phyloP scores from a whole-genome alignment of 1,140 invertebrate species.

The Procambarus clarkii region DNA sequence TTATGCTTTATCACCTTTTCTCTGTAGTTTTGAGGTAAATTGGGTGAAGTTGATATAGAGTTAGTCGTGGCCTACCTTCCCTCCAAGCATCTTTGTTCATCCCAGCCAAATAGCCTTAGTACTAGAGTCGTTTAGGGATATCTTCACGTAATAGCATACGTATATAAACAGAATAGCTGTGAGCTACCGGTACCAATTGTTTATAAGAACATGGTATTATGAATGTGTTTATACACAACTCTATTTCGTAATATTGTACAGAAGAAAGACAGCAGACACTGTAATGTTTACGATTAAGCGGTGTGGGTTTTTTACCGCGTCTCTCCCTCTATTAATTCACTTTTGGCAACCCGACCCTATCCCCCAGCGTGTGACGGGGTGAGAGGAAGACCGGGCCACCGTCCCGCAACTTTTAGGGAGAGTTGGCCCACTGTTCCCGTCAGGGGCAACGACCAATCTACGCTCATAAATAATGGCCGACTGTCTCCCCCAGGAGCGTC shows the following conservation, averaged over 20 bases:
- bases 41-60: neutral
- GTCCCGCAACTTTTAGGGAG: neutral
- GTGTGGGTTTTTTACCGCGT: conserved; percentile 6
- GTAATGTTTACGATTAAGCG: neutral
- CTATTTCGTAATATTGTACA: no score
- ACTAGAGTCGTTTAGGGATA: neutral
- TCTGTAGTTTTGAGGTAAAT: neutral
- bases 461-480: conserved; percentile 52
- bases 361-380: neutral
- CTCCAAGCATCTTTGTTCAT: neutral
- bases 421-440: conserved; percentile 22
- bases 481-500: conserved; percentile 35
- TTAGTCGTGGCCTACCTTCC: neutral
- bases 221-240: no score
- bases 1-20: neutral
- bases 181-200: no score
- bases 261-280: neutral
- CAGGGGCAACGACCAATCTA: conserved; percentile 32
- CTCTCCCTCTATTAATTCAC: neutral
- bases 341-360: conserved; percentile 14
- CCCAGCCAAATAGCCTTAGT: neutral
- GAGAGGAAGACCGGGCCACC: conserved; percentile 15
- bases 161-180: no score
- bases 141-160: no score
- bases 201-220: no score